phyloP scores from a whole-genome alignment of 2,888 invertebrate genomes.

The Brachyptera putata region DNA sequence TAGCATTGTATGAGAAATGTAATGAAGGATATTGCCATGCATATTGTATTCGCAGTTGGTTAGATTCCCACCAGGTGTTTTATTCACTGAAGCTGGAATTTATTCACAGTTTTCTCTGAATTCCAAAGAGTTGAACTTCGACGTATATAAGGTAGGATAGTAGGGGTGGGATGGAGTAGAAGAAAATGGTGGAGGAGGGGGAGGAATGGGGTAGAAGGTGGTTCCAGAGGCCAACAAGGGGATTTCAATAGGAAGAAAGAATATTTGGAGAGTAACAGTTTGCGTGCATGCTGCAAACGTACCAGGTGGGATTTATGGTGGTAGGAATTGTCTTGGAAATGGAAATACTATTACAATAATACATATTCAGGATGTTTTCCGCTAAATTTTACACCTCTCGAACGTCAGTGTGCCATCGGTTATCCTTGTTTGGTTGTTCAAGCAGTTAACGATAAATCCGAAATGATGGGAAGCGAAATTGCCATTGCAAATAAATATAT shows the following conservation, averaged over 20 bases:
- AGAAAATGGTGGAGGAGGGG: background rate
- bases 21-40: too few species aligned
- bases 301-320: slow-evolving; percentile 25
- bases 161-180: too few species aligned
- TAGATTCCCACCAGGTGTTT: too few species aligned
- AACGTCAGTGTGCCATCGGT: too few species aligned
- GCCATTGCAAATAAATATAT: too few species aligned
- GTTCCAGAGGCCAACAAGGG: background rate
- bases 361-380: slow-evolving; percentile 3
- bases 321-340: slow-evolving; percentile 22
- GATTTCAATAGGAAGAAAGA: background rate
- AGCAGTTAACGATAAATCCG: too few species aligned
- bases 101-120: background rate
- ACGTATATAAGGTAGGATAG: background rate
- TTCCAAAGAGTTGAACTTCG: background rate
- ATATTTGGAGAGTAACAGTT: too few species aligned
- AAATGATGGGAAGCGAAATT: too few species aligned
- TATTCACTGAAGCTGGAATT: background rate
- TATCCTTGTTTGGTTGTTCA: too few species aligned
- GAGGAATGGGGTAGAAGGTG: background rate
- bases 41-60: too few species aligned
- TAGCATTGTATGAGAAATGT: too few species aligned
- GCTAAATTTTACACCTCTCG: background rate
- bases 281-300: slow-evolving; percentile 11
- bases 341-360: slow-evolving; percentile 22